Evolutionary conservation across 2,888 invertebrate species (phyloP).

Genomic region (Muschampia plurimacula): DNA sequence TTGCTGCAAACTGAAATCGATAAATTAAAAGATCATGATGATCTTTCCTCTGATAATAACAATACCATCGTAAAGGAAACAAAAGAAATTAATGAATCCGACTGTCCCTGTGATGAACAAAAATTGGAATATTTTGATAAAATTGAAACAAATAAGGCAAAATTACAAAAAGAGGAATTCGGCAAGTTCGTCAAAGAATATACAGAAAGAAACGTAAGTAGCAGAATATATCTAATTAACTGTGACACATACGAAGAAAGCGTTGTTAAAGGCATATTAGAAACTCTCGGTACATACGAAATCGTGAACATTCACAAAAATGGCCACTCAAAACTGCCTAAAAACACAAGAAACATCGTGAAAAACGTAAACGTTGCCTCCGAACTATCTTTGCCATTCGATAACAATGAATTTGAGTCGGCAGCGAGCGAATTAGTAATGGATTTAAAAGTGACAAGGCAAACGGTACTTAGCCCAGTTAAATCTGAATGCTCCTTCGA

Average conservation of each 20-base stretch:
- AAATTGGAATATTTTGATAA: slow-evolving; percentile 68
- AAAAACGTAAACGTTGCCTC: slow-evolving; percentile 64
- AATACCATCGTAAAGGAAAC: slow-evolving; percentile 30
- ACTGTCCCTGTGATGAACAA: slow-evolving; percentile 48
- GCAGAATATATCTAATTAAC: slow-evolving; percentile 70
- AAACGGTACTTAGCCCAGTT: slow-evolving; percentile 66
- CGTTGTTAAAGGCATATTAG: slow-evolving; percentile 64
- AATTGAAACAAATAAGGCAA: slow-evolving; percentile 69
- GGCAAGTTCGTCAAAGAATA: slow-evolving; percentile 62
- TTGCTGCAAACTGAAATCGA: slow-evolving; percentile 8
- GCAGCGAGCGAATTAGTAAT: slow-evolving; percentile 36
- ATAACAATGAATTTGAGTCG: slow-evolving; percentile 44
- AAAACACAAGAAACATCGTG: slow-evolving; percentile 59
- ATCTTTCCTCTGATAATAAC: slow-evolving; percentile 17
- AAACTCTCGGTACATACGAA: slow-evolving; percentile 64
- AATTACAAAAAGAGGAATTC: slow-evolving; percentile 65
- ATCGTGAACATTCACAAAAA: slow-evolving; percentile 73
- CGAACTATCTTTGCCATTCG: slow-evolving; percentile 69
- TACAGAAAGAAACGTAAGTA: slow-evolving; percentile 48
- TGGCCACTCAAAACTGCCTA: slow-evolving; percentile 65
- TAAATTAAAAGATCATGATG: not conserved
- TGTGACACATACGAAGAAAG: slow-evolving; percentile 74
- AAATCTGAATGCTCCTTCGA: slow-evolving; percentile 81
- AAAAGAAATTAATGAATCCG: slow-evolving; percentile 23
- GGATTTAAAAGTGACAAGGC: slow-evolving; percentile 26